Evolutionary conservation across 2,797 vertebrate species (phyloP).

Genomic region (Pteropus rufus): DNA sequence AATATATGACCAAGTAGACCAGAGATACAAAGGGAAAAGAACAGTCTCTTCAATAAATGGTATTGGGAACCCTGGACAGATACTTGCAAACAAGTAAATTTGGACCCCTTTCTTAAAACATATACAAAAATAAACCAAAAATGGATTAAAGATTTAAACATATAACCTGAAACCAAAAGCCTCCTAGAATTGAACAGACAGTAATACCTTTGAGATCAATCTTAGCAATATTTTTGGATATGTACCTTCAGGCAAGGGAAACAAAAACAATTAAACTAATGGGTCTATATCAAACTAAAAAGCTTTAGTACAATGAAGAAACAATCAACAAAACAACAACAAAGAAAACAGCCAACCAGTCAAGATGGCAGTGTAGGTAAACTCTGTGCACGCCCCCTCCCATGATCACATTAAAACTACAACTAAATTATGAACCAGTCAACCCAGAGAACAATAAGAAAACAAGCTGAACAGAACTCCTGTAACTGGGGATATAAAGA

Average conservation of each 20-base stretch:
- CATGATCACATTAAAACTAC: too few relatives aligned
- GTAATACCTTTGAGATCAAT: neutral
- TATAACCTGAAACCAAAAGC: neutral
- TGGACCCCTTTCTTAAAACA: neutral
- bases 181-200: neutral
- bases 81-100: neutral
- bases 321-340: neutral
- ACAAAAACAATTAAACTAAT: neutral
- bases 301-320: neutral
- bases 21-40: neutral
- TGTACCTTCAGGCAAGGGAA: neutral
- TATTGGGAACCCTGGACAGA: neutral
- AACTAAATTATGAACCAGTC: too few relatives aligned
- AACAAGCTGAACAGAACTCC: too few relatives aligned
- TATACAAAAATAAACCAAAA: too few relatives aligned
- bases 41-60: neutral
- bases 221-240: neutral
- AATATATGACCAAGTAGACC: neutral
- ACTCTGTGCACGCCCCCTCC: too few relatives aligned
- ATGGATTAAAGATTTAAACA: neutral
- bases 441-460: too few relatives aligned
- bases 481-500: too few relatives aligned
- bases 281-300: neutral
- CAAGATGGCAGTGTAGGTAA: too few relatives aligned
- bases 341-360: too few relatives aligned